Evolutionary conservation across 2,113 vertebrate species (phyloP), one percentile per base, ranked within the genome.

Genomic region (Nibea coibor): DNA sequence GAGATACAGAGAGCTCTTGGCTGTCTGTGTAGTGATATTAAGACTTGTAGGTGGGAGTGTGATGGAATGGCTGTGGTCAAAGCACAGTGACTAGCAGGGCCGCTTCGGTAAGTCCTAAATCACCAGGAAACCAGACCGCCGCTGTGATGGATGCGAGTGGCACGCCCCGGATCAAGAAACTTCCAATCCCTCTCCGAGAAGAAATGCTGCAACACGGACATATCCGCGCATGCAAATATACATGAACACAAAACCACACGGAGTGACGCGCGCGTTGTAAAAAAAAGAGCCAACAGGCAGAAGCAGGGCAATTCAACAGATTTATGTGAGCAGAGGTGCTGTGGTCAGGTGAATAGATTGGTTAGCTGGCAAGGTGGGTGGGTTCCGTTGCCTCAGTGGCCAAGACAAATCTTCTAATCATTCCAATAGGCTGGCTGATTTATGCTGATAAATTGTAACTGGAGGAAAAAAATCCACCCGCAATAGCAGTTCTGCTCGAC

Each of bases 341-440:
- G 91, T 83, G 93, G 88, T 92, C 90, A 90, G 85, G 82, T 93
- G 89, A 87, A 91, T 84, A 89, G 84, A 92, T 92, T 88, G 81
- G 80, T 77, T 81, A 67, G 84, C 81, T 92, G 84, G 90, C 87
- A 77, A 87, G 91, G 75, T 90, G 87, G 91, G 89, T 89, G 86
- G 85, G 80, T 87, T 78, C 67, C 72, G 64, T 42, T 73, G 79
- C 75, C 72, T 74, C 74, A 31, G 51, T 39, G 72, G 91, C 87
- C 88, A 93, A 89, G 58, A 85, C 72, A 88, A 90, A 90, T 86
- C 78, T 78, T 88, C 81, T 88, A 91, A 93, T 92, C 88, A 90
- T 78, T 83, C 53, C 54, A 78, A 80, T 80, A 80, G 75, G 64
- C 53, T 26, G 31, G 31, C 84, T 87, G 87, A 89, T 88, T 88